These are phyloP conservation scores for Podilymbus podiceps DNA, from an alignment of 2,113 vertebrate species.

Conservation along the genomic window DNA sequence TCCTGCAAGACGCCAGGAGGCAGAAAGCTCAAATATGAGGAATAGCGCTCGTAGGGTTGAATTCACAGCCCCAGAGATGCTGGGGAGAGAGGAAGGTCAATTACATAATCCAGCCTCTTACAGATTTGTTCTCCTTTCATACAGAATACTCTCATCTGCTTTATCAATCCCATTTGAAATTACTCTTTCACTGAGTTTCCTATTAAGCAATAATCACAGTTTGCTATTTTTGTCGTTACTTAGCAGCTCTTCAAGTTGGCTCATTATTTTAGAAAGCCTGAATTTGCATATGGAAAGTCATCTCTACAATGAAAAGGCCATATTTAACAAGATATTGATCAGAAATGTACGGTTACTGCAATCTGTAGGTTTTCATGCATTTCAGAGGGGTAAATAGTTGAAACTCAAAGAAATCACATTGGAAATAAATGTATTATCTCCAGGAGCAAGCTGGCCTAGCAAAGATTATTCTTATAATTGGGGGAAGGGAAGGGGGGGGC, in stretches of 20 bases:
- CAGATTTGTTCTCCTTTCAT: background rate
- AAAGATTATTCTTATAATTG: background rate
- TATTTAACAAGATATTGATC: background rate
- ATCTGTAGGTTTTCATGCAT: background rate
- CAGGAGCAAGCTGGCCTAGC: background rate
- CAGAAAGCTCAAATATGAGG: background rate
- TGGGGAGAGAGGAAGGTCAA: background rate
- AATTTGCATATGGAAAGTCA: conserved; percentile 31
- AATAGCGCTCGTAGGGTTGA: background rate
- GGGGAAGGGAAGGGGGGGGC: no score
- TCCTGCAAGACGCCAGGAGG: background rate
- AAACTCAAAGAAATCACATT: background rate
- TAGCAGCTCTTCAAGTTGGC: conserved; percentile 21
- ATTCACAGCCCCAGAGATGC: background rate
- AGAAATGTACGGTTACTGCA: background rate
- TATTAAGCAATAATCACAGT: conserved; percentile 54
- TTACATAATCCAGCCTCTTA: background rate
- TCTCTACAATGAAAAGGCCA: background rate
- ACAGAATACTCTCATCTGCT: background rate
- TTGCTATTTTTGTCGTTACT: conserved; percentile 61
- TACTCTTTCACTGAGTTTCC: background rate
- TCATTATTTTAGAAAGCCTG: conserved; percentile 1
- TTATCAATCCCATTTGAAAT: background rate
- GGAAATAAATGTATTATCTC: background rate
- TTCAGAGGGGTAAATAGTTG: background rate